Evolutionary conservation across 37 sponge, comb jelly and placozoan genomes (phyloP).

Genomic region (Oscarella lobularis): DNA sequence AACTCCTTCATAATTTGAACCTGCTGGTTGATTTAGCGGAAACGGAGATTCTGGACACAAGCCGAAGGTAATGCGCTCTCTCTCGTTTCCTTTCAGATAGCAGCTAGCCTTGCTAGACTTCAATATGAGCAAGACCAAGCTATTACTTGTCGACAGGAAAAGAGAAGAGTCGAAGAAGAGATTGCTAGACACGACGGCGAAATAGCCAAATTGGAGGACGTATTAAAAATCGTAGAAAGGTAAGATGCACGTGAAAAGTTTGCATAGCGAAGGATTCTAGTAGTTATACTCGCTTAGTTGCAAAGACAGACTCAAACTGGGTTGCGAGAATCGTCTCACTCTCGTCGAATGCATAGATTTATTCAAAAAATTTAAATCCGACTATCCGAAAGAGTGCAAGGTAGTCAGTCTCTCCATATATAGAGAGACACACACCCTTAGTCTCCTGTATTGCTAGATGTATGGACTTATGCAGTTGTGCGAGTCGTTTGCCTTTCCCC

Average conservation of each 20-base stretch:
- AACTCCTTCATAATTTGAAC: slow-evolving; percentile 70
- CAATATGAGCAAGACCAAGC: slow-evolving; percentile 65
- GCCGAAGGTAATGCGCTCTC: slow-evolving; percentile 21
- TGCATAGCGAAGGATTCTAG: neutral
- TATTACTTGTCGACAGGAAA: slow-evolving; percentile 68
- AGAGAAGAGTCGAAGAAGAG: slow-evolving; percentile 19
- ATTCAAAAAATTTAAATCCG: slow-evolving; percentile 27
- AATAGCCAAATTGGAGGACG: slow-evolving; percentile 46
- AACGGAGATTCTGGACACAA: slow-evolving; percentile 44
- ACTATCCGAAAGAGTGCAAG: slow-evolving; percentile 66
- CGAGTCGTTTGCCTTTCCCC: neutral
- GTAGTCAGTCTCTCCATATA: slow-evolving; percentile 6
- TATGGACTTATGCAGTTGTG: too few species aligned
- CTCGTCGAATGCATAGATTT: slow-evolving; percentile 68
- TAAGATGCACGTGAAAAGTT: slow-evolving; percentile 21
- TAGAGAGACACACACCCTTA: too few species aligned
- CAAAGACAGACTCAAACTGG: neutral
- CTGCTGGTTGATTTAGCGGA: slow-evolving; percentile 81
- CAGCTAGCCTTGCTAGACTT: slow-evolving; percentile 15
- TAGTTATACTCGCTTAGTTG: slow-evolving; percentile 8
- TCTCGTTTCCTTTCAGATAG: slow-evolving; percentile 6
- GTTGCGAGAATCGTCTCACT: slow-evolving; percentile 17
- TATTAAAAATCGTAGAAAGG: slow-evolving; percentile 38
- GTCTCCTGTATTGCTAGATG: too few species aligned
- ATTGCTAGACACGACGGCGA: slow-evolving; percentile 31